Evolutionary conservation across 2,888 invertebrate species (phyloP), one percentile per base, ranked within the genome.

Genomic region (Leptinotarsa peninsularis): DNA sequence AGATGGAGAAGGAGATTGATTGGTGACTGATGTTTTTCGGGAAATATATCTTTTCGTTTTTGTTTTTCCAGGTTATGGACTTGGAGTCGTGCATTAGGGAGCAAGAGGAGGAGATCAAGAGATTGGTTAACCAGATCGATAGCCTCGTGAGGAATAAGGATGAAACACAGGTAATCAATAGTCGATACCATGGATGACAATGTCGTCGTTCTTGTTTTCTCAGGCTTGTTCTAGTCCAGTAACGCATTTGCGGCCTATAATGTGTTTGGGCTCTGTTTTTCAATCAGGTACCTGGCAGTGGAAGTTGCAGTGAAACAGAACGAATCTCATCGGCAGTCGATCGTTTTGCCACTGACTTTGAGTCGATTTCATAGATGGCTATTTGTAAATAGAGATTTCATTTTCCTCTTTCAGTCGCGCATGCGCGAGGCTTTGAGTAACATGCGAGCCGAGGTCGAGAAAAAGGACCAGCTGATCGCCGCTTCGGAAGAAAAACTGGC

Each of bases 71-170:
- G 63, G 84, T 91, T 54, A 88, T 89, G 79, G 91, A 91, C 86
- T 86, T 88, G 60, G 91, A 91, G 82, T 90, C 90, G 76, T 89
- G 89, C 83, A 87, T 90, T 23, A 89, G 90, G 85, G 91, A 91
- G 78, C 90, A 91, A 85, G 91, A 90, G 72, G 89, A 90, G 80
- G 91, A 91, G 87, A 91, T 91, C 56, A 90, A 89, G 84, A 89
- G 88, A 80, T 85, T 91, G 69, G 88, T 90, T 0, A 67, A 83
- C 63, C 90, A 91, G 85, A 89, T 91, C 60, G 91, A 91, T 80
- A 87, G 85, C 78, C 81, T 91, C 73, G 86, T 85, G 5, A 80
- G 83, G 54, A 84, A 83, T 52, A 81, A 85, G 60, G 86, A 86
- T 66, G 82, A 84, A 68, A 82, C 85, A 74, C 87, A 88, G 86